A percentile compares a stretch with the other conserved stretches of the same genome.
Evolutionary conservation across 2,888 invertebrate species (phyloP).

Genomic region (Sinotaia quadrata): DNA sequence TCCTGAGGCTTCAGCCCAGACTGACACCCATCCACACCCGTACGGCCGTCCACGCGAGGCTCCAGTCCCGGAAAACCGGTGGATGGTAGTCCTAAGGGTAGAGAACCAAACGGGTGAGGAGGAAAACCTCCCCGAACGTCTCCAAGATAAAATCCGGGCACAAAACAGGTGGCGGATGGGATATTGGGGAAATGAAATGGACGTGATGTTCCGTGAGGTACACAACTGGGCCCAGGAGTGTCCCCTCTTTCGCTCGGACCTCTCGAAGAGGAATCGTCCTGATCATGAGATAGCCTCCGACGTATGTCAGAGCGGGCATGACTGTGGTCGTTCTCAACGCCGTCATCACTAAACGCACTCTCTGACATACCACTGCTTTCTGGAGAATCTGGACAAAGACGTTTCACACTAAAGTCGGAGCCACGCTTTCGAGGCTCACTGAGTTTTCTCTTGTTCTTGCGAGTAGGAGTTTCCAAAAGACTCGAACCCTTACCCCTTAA

Average conservation of each 20-base stretch:
- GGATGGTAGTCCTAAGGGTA: slow-evolving; percentile 27
- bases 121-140: slow-evolving; percentile 23
- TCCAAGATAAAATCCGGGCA: slow-evolving; percentile 33
- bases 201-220: slow-evolving; percentile 8
- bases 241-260: slow-evolving; percentile 22
- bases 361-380: slow-evolving; percentile 59
- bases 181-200: slow-evolving; percentile 29
- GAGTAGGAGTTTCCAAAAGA: slow-evolving; percentile 38
- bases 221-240: slow-evolving; percentile 11
- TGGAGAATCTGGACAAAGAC: slow-evolving; percentile 60
- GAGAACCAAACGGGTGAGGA: slow-evolving; percentile 13
- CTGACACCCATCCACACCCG: too few relatives aligned
- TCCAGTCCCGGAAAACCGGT: slow-evolving; percentile 19
- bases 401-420: slow-evolving; percentile 64
- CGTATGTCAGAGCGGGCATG: slow-evolving; percentile 41
- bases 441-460: slow-evolving; percentile 80
- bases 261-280: slow-evolving; percentile 27
- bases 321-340: slow-evolving; percentile 26
- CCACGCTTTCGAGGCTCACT: slow-evolving; percentile 75
- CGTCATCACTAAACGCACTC: slow-evolving; percentile 53
- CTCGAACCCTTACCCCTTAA: slow-evolving; percentile 19
- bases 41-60: background rate
- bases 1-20: slow-evolving; percentile 16
- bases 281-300: slow-evolving; percentile 27
- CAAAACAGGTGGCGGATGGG: slow-evolving; percentile 28